Base-by-base conservation (phyloP, 92 coral and sea anemone genomes). In the Porites lobata region DNA sequence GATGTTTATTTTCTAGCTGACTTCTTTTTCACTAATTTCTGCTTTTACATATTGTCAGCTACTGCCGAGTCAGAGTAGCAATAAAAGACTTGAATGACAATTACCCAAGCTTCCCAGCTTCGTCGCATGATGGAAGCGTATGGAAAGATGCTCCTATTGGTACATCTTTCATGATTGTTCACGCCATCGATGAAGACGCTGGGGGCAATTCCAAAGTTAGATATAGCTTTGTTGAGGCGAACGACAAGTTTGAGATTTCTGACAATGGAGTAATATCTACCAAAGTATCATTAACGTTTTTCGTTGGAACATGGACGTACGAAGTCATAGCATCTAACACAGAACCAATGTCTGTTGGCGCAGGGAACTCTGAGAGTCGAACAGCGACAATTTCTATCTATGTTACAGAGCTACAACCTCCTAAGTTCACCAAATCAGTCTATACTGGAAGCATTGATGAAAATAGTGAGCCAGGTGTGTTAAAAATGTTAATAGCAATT, bases 31-130 rank as follows among this genome's bases (percentile, higher is more conserved):
- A 62, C 18, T 62, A 15, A 7, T n/a, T 62, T 62, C 11, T 51
- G 15, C 21, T 3, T 75, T 52, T 3, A 20, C 12, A 19, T 7
- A 1, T 75, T 15, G 7, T 20, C 65, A 75, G 78, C n/a, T 88
- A 92, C 78, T 95, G 98, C 85, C 78, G 79, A 20, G 22, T 96
- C 20, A 76, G 54, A 1, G 80, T 96, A 2, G 72, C 68, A 53
- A 89, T 96, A 4, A 71, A 75, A 43, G 99, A 96, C 61, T 85
- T 72, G 9, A 96, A 96, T 75, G 99, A 96, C 50, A 90, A 93
- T 57, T 96, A 92, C 71, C 99, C 99, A 0, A 24, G 22, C 18
- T 96, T 96, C 63, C 79, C 68, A 8, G 67, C 88, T n/a, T 84
- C 75, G 47, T 84, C 69, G n/a, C 95, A 95, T 74, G 79, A 58